Evolutionary conservation across 2,888 invertebrate species (phyloP), one percentile per base, ranked within the genome.

Genomic region (Drosophila pseudotalamancana): DNA sequence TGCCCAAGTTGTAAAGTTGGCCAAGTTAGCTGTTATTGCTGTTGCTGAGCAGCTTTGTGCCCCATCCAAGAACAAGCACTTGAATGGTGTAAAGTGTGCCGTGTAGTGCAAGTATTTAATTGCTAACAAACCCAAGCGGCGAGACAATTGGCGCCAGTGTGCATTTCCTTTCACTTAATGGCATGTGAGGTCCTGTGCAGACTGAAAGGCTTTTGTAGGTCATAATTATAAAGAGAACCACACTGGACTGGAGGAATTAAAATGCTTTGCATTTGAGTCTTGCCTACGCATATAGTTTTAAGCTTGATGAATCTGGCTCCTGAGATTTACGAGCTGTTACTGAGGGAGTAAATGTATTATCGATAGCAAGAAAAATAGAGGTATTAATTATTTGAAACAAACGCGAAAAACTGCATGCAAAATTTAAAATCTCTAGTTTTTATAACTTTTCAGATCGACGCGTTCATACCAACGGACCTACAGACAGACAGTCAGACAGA

Each of bases 101-200:
- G 43, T 86, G 61, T 80, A 76, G 84, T 81, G 84, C 84, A 80
- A 73, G 80, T 65, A 86, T 81, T 81, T 81, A 81, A 81, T 81
- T 81, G 84, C 80, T 81, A 76, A 70, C 69, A 75, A 86, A 78
- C 43, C 54, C 61, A 63, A 67, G 59, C 63, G 60, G 48, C 79
- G 37, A 65, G 67, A 70, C 80, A 76, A 61, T 83, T 67, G 86
- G 73, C 84, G 80, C 84, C 84, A 48, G 51, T 64, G 34, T 19
- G 43, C 43, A 48, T 66, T 51, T 55, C 51, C 21, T 64, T 54
- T 48, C 62, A 54, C 37, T 29, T 14, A 32, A 31, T 27, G 56
- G 56, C 32, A 54, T 31, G 45, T 67, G 37, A 3, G 12, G 9
- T 53, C 27, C 50, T 25, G 56, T 40, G 42, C 34, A 32, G 14